A percentile compares a stretch with the other conserved stretches of the same genome.
phyloP scores from a whole-genome alignment of 2,888 invertebrate species.

The Globia sparganii region DNA sequence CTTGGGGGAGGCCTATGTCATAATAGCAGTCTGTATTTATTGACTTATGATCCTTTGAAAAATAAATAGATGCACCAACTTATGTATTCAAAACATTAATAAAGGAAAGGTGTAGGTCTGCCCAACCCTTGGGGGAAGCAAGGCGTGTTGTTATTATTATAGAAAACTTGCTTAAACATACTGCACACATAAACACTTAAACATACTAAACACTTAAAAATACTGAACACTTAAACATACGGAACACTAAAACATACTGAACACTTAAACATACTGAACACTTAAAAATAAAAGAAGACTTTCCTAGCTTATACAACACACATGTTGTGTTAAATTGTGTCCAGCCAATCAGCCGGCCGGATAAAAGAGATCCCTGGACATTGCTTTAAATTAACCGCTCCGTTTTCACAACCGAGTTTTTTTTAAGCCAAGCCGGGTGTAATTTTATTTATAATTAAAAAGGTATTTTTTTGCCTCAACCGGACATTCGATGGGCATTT shows the following conservation, averaged over 20 bases:
- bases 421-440: conserved; percentile 56
- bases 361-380: conserved; percentile 64
- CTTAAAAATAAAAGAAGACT: conserved; percentile 15
- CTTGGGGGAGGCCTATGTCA: too few species aligned
- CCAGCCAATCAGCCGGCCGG: conserved; percentile 62
- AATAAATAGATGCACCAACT: neutral
- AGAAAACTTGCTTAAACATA: neutral
- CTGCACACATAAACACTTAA: too few species aligned
- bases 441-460: conserved; percentile 68
- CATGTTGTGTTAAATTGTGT: conserved; percentile 52
- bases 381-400: conserved; percentile 67
- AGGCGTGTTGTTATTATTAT: neutral
- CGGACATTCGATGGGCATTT: conserved; percentile 45
- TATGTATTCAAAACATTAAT: neutral
- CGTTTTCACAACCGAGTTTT: conserved; percentile 64
- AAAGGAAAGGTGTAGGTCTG: neutral
- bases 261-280: neutral
- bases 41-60: neutral
- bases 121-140: too few species aligned
- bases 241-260: too few species aligned
- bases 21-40: neutral
- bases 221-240: too few species aligned
- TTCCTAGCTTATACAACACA: conserved; percentile 13
- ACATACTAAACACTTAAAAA: too few species aligned
- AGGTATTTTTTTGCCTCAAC: conserved; percentile 34